Base-by-base conservation (phyloP, 2,797 vertebrate species). In the Lepilemur septentrionalis region DNA sequence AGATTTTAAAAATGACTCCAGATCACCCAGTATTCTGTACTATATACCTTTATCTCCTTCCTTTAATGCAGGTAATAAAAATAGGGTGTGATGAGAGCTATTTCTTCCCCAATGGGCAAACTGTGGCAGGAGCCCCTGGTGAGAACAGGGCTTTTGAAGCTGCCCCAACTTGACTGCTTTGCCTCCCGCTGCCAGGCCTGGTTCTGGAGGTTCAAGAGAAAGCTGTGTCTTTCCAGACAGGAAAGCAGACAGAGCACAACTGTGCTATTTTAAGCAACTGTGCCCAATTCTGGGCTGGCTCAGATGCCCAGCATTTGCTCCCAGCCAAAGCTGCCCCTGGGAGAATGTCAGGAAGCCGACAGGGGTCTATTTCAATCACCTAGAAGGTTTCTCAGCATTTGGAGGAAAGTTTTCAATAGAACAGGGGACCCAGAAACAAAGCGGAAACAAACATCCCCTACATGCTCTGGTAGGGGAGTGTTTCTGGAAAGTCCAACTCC, bases 251-350 rank as follows among this genome's bases (percentile, higher is more conserved):
- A 75, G 78, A 79, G 63, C 89, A 88, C 70, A 90, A 32, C 25
- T 92, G 93, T 52, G 85, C 83, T 96, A 95, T 93, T 96, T 93
- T 82, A 92, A 96, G 94, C 89, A 93, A 85, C 76, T n/a, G 93
- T 57, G 80, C 67, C 86, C 67, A 94, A 73, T 79, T 50, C 91
- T 61, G 72, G 52, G 73, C 87, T 88, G 89, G 79, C 18, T 91
- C 15, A 1, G 70, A 90, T 38, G 84, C 80, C 89, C n/a, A 86
- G 90, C 38, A 84, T 87, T 76, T 79, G 89, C 50, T 83, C 46
- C 82, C 12, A 41, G 78, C 28, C 97, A 95, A n/a, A 78, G 73
- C 59, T 73, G 41, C 55, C 67, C 50, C 41, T 72, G 57, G 80
- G 89, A 78, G 79, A 32, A 69, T 63, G 70, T 91, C 95, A 88